Conservation (phyloP, 2,113 vertebrate genomes). For the Leucopsar rothschildi region DNA sequence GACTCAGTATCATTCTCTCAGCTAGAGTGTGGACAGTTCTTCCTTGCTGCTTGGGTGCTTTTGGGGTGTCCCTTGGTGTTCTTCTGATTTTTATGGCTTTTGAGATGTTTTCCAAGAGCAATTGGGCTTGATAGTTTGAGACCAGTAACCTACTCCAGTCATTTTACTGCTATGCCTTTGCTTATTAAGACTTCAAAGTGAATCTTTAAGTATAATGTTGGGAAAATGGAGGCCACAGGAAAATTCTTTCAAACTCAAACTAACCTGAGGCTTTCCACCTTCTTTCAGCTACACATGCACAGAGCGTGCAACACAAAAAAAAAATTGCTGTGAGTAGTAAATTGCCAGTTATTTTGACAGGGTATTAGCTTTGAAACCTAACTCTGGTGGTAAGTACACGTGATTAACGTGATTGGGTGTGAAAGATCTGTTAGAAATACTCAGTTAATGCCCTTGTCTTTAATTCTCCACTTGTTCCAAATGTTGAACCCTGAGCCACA, state of each 20-base stretch:
- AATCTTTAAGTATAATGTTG: fast-evolving
- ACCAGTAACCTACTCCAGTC: background rate
- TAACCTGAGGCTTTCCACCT: background rate
- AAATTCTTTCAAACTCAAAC: background rate
- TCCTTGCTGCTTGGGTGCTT: background rate
- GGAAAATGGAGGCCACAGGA: background rate
- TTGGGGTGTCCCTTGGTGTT: background rate
- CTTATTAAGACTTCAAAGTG: background rate
- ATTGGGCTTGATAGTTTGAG: background rate
- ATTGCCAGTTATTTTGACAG: background rate
- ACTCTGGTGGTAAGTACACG: background rate
- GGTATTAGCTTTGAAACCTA: background rate
- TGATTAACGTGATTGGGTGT: background rate
- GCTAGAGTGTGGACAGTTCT: fast-evolving
- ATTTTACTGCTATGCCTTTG: background rate
- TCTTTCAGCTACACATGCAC: background rate
- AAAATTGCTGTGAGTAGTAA: background rate
- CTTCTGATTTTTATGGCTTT: background rate
- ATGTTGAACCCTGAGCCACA: background rate
- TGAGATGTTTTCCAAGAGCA: background rate
- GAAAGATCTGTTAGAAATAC: background rate
- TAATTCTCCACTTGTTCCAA: background rate
- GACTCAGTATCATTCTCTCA: fast-evolving
- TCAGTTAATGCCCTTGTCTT: background rate
- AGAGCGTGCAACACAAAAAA: background rate